Base-by-base conservation (phyloP, 2,797 vertebrate species). In the Stomatorhinus walkeri region DNA sequence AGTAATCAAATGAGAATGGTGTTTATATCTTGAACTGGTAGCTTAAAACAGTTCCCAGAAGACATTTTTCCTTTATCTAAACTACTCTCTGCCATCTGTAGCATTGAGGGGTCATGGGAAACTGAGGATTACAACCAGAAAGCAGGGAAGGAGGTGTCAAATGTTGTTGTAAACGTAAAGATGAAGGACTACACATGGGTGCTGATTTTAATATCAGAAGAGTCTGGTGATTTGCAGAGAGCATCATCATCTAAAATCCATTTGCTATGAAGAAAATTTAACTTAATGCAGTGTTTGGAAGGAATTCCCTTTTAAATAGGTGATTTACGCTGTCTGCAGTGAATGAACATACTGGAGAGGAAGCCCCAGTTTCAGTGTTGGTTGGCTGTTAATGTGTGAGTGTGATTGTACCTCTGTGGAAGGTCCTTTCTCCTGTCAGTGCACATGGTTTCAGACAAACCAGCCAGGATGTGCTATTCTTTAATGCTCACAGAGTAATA, bases 381-480 rank as follows among this genome's bases (percentile, higher is more conserved):
- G 24, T 86, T 36, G 9, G 49, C 51, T 22, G 28, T 87, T 28
- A 16, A 14, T 22, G 7, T 56, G 52, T 59, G 85, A 43, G 52
- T 56, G 51, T 59, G 49, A 28, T 52, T 51, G 22, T 83, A 48
- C 24, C 91, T 94, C 95, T 93, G 92, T 90, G 91, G 92, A 92
- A 92, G 93, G 93, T 93, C 48, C 94, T 94, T 94, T 93, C 94
- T 94, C 93, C 93, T 92, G 91, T 93, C 94, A 93, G 94, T 95
- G 95, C 96, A 95, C 93, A 94, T 94, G 93, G 94, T 93, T 93
- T 95, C 94, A 95, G 93, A 94, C 93, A 92, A 94, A 94, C 93
- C 93, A 94, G 94, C 91, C 93, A 95, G 93, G 91, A 93, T 95
- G 95, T 91, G 92, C 91, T 48, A 68, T 87, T 95, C 91, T 92